Percentiles rank a stretch among this genome's conserved stretches.
These are phyloP conservation scores for Aegithalos caudatus DNA, from an alignment of 2,113 vertebrate genomes.

Conservation along the genomic window DNA sequence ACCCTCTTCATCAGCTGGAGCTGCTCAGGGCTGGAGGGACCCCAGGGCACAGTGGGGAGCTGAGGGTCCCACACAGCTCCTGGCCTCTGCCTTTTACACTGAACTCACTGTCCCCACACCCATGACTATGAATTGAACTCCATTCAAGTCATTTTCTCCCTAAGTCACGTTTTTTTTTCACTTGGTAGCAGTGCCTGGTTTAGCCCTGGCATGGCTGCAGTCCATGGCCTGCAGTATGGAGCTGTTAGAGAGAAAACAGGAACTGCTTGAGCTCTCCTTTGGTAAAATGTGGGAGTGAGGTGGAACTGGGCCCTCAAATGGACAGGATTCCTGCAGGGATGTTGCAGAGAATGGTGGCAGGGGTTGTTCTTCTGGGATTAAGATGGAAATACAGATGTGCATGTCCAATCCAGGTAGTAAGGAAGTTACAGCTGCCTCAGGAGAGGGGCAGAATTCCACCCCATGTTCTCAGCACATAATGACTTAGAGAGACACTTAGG, in stretches of 20 bases:
- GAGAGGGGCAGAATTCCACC: neutral
- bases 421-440: neutral
- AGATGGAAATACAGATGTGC: neutral
- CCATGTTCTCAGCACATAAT: accelerated
- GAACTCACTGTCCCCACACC: neutral
- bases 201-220: neutral
- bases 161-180: neutral
- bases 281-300: neutral
- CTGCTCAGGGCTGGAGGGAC: neutral
- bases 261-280: neutral
- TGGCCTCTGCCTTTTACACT: neutral
- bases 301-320: neutral
- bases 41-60: neutral
- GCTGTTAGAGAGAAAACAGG: neutral
- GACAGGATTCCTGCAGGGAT: neutral
- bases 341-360: neutral
- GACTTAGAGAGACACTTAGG: neutral
- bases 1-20: neutral
- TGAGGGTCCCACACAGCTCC: neutral
- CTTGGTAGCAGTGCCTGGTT: neutral
- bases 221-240: neutral
- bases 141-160: neutral
- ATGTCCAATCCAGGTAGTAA: neutral
- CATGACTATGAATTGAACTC: neutral
- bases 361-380: neutral